These are phyloP conservation scores for Basileuterus tristriatus DNA, from an alignment of 2,797 vertebrate genomes.

Conservation along the genomic window DNA sequence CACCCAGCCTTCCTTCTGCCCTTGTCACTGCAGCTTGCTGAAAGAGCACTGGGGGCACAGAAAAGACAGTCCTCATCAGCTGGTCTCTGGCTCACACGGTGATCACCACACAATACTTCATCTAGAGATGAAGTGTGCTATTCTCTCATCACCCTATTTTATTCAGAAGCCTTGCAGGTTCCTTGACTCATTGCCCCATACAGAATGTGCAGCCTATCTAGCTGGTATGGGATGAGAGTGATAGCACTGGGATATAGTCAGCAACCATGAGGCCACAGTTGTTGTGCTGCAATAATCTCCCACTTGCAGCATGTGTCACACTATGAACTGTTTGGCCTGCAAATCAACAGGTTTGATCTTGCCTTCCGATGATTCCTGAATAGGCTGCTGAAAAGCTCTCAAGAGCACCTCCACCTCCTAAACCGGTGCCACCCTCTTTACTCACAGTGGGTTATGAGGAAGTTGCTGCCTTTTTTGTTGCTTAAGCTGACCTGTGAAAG, in stretches of 20 bases:
- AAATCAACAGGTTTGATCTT: conserved; percentile 70
- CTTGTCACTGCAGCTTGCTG: background rate
- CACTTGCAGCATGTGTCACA: conserved; percentile 36
- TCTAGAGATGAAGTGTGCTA: background rate
- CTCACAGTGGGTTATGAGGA: conserved; percentile 47
- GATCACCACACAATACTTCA: background rate
- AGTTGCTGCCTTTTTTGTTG: conserved; percentile 28
- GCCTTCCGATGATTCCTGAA: conserved; percentile 48
- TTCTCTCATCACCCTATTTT: background rate
- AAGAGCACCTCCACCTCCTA: conserved; percentile 30
- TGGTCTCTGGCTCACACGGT: background rate
- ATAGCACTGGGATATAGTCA: background rate
- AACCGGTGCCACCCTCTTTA: conserved; percentile 32
- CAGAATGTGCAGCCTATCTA: background rate
- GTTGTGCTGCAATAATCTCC: conserved; percentile 5
- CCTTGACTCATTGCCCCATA: background rate
- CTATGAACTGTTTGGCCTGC: conserved; percentile 14
- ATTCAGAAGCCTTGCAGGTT: background rate
- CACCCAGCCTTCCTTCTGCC: background rate
- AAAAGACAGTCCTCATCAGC: background rate
- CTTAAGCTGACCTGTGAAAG: conserved; percentile 10
- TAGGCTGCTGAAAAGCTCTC: conserved; percentile 49
- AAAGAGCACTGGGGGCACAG: background rate
- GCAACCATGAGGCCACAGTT: background rate
- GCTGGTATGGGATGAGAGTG: background rate